Evolutionary conservation across 2,888 invertebrate genomes (phyloP).

Genomic region (Ichneumoninae sp.): DNA sequence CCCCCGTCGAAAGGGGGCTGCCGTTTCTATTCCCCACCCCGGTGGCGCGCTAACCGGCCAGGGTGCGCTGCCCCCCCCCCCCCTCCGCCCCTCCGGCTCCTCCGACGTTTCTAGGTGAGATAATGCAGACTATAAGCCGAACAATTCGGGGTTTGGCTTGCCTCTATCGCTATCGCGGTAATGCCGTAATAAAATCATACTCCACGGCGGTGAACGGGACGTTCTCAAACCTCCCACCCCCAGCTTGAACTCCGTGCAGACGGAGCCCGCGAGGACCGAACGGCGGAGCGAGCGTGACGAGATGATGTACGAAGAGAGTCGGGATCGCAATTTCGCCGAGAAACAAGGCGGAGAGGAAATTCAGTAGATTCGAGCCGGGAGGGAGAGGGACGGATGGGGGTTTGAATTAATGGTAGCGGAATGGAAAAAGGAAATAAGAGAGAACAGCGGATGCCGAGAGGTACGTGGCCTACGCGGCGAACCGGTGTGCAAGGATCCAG

Average conservation of each 20-base stretch:
- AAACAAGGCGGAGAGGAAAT: conserved; percentile 11
- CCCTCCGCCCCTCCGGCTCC: conserved; percentile 62
- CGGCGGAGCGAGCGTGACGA: conserved; percentile 2
- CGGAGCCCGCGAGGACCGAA: conserved; percentile 37
- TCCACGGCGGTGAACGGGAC: conserved; percentile 80
- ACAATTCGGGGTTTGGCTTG: conserved; percentile 82
- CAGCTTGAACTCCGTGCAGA: conserved; percentile 51
- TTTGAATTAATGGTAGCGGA: conserved; percentile 26
- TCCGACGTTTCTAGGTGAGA: conserved; percentile 78
- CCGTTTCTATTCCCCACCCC: conserved; percentile 55
- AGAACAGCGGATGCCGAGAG: conserved; percentile 25
- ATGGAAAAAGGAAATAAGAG: conserved; percentile 36
- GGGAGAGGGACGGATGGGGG: conserved; percentile 33
- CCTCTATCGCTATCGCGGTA: conserved; percentile 76
- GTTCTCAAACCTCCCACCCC: conserved; percentile 49
- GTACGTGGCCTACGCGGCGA: background rate
- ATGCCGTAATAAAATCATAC: conserved; percentile 85
- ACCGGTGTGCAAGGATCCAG: conserved; percentile 8
- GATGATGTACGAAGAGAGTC: conserved; percentile 35
- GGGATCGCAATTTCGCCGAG: conserved; percentile 42
- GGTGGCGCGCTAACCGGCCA: conserved; percentile 34
- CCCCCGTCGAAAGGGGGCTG: conserved; percentile 54
- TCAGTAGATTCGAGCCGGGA: conserved; percentile 15
- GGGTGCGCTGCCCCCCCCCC: conserved; percentile 36
- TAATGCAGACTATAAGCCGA: conserved; percentile 83